Base-by-base conservation (phyloP, 1,140 invertebrate genomes). In the Notospermus geniculatus region DNA sequence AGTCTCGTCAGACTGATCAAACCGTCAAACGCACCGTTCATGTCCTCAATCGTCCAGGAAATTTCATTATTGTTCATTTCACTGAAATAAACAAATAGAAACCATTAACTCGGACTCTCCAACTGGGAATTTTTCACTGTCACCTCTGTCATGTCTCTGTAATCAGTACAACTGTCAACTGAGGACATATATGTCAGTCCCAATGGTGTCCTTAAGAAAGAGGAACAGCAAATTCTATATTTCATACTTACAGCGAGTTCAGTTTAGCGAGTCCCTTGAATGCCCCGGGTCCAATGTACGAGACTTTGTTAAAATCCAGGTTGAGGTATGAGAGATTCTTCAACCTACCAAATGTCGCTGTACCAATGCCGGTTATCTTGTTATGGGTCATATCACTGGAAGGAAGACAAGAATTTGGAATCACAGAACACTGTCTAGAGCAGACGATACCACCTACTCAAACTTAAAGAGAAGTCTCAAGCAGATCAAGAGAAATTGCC, bases 41-140 rank as follows among this genome's bases (percentile, higher is more conserved):
- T 88, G 78, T 95, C 92, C 82, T 96, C 94, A 45, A 95, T 88
- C 54, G 89, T 89, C 87, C 90, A 93, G 0, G 90, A 92, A 66
- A 97, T 88, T 75, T 89, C 86, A 78, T 97, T 96, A 63, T 88
- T 85, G 70, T 88, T 89, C 54, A 96, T 79, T 69, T 90, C 86
- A 58, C 87, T 88, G 73, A 19, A 82, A 50, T 50, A n/a, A 50
- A 5, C 19, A n/a, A 27, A 50, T 7, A 23, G 5, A 50, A n/a
- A 50, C 25, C n/a, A 7, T 50, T 50, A n/a, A n/a, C n/a, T n/a
- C n/a, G n/a, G n/a, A n/a, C n/a, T n/a, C n/a, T n/a, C n/a, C n/a
- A n/a, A n/a, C n/a, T n/a, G n/a, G n/a, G n/a, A n/a, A n/a, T n/a
- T n/a, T n/a, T n/a, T n/a, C n/a, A n/a, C n/a, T n/a, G n/a, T n/a